Evolutionary conservation across 2,113 vertebrate genomes (phyloP), one percentile per base, ranked within the genome.

Genomic region (Myrmecophaga tridactyla): DNA sequence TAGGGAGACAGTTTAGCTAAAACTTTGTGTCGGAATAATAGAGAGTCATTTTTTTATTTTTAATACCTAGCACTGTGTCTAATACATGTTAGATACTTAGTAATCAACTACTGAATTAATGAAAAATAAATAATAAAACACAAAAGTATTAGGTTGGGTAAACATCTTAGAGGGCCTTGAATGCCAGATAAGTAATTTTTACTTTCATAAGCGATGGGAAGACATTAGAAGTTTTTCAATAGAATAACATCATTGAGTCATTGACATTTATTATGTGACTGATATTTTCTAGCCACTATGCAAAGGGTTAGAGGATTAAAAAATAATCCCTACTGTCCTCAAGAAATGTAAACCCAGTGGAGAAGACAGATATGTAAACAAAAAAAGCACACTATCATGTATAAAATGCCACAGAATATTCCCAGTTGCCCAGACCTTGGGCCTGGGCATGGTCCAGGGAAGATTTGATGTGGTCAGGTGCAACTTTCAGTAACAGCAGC

Each of bases 131-230:
- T 86, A 85, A 81, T 81, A 58, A 60, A 67, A 90, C 27, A 62
- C 7, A 70, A 62, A 89, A 81, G 25, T 75, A 46, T 48, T 80
- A 76, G 23, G 11, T 78, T 78, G 4, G 29, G 10, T 78, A 81
- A 86, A 90, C 31, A 31, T 73, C 31, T 92, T 58, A n/a, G 43
- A 90, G 4, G 4, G 17, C 29, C 20, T 90, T 36, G 4, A 93
- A 89, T 77, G 89, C 2, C 25, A 92, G 27, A 31, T 92, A 60
- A n/a, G 72, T 14, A 41, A 18, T 53, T 92, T 97, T 94, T 69
- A 77, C 20, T 96, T 85, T 75, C 41, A 58, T 82, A 70, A 90
- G 23, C 36, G 92, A 29, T 82, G 7, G 12, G 48, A 46, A 81
- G 36, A 8, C 4, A 83, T 2, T 70, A n/a, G 63, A 31, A 78